Evolutionary conservation across 2,113 vertebrate species (phyloP), one percentile per base, ranked within the genome.

Genomic region (Cromileptes altivelis): DNA sequence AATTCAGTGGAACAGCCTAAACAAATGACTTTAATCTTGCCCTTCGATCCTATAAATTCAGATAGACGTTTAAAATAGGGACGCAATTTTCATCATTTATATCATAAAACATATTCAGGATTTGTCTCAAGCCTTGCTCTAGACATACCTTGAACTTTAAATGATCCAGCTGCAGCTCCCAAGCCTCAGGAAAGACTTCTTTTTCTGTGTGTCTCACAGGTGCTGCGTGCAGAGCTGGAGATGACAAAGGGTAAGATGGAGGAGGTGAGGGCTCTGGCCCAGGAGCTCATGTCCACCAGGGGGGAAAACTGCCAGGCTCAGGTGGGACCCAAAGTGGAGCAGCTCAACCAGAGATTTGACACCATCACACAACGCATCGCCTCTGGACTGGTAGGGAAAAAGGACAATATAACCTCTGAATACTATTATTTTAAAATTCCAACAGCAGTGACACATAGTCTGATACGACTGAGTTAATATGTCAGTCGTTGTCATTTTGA

Each of bases 301-400:
- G 98, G 98, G 40, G 96, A 97, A 84, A 96, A 97, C 94, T 99
- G 98, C 95, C 96, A 96, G 92, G 96, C 96, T 87, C 91, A 97
- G 87, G 93, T 99, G 92, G 95, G 98, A 81, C 97, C 97, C 68
- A 96, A 96, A 92, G 90, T 99, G 89, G 94, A 97, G 90, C 96
- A 97, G 88, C 96, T 99, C 75, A 96, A 96, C 92, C 96, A 96
- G 79, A 96, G 95, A 78, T 99, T 97, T 89, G 95, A 96, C 83
- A 30, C 91, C 76, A 21, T 99, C 77, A 91, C 96, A 10, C 96
- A 97, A 47, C 97, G 97, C 94, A 97, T 99, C 94, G 85, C 96
- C 88, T 95, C 92, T 85, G 97, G 96, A 88, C 96, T 95, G 98
- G 98, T 99, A 97, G 15, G 80, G 17, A 49, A 14, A 42, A 11